Evolutionary conservation across 2,888 invertebrate genomes (phyloP), one percentile per base, ranked within the genome.

Genomic region (Lingula anatina): DNA sequence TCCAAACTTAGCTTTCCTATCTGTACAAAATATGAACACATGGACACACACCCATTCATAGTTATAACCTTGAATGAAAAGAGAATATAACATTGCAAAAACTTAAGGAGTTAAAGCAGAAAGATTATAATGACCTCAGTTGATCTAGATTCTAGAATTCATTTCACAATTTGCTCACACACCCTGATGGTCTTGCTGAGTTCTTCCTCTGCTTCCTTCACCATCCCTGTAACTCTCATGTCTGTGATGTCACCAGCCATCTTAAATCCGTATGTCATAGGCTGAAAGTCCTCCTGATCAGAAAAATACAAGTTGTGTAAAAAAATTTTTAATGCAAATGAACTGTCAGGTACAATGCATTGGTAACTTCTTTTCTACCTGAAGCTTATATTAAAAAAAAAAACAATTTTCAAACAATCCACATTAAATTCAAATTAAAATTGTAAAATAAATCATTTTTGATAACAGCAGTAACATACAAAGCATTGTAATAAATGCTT

Each of bases 141-240:
- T n/a, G n/a, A n/a, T n/a, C n/a, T n/a, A n/a, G n/a, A n/a, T n/a
- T n/a, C n/a, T n/a, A n/a, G n/a, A n/a, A n/a, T n/a, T n/a, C n/a
- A n/a, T n/a, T n/a, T n/a, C n/a, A n/a, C n/a, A n/a, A n/a, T n/a
- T n/a, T n/a, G n/a, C n/a, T n/a, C n/a, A n/a, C n/a, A n/a, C n/a
- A n/a, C n/a, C n/a, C n/a, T n/a, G n/a, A n/a, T n/a, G 12, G 59
- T 56, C 51, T 68, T 61, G 51, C 64, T 65, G 3, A 71, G 52
- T 26, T 94, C 93, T 65, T 95, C 95, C 72, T 96, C 96, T 25
- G 90, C 88, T 75, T 94, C 91, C 62, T 89, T 83, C 45, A 96
- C 79, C 84, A 90, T 85, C 0, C 87, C 85, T 44, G 88, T 83
- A 48, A 88, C 87, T 71, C 88, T 85, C 50, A 85, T 84, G 62